Evolutionary conservation across 2,113 vertebrate genomes (phyloP), one percentile per base, ranked within the genome.

Genomic region (Solenodon paradoxus): DNA sequence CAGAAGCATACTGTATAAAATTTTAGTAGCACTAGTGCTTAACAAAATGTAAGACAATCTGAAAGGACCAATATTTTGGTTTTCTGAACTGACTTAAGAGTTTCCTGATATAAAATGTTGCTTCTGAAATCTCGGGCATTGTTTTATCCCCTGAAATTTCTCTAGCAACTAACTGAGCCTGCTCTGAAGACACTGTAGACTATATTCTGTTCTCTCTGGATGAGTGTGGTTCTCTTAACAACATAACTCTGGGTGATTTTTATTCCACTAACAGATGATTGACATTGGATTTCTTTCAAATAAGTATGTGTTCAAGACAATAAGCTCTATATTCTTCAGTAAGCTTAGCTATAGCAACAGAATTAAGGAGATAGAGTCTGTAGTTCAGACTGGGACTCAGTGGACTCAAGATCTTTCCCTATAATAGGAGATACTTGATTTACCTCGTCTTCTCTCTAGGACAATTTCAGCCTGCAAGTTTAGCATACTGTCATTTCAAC

Each of bases 61-160:
- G 32, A 68, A 82, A 77, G 47, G 71, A 49, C 22, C 69, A 74
- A 59, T 4, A 35, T 88, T 93, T 80, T 94, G 45, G 40, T 57
- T 9, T 90, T 87, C 74, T 93, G 47, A 77, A 20, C 45, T 42
- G 42, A 80, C 35, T 78, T 66, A 84, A 30, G 69, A 26, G 38
- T 72, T 87, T 94, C 51, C 59, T 10, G 35, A 63, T 40, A 94
- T 92, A 75, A 95, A 95, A 92, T 55, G 55, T 59, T 68, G 19
- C 55, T 88, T 49, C 59, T 47, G n/a, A 93, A 94, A 78, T 64
- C n/a, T 35, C n/a, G 26, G 66, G 17, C 47, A 51, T 38, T 78
- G 17, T 69, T 71, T 79, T 1, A 42, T 22, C 22, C 15, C 53
- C 47, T 90, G 83, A 30, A 9, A 42, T 87, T 92, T 88, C 61